phyloP scores from a whole-genome alignment of 1,140 invertebrate genomes.

The Triops cancriformis region DNA sequence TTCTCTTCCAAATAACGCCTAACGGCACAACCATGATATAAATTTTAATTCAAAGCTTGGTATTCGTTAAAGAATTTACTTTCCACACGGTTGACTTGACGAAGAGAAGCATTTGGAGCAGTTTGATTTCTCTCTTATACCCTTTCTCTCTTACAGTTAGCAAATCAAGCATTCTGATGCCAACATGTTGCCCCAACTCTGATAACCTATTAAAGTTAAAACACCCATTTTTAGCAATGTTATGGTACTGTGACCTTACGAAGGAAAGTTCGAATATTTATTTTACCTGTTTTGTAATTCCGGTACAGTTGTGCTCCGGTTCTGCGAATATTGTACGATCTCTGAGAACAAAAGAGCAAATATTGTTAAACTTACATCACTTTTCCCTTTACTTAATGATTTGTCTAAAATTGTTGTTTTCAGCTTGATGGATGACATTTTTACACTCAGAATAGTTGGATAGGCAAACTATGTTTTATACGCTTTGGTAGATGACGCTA shows the following conservation, averaged over 20 bases:
- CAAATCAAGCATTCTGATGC: constrained; percentile 82
- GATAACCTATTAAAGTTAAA: constrained; percentile 57
- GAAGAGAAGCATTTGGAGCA: constrained; percentile 90
- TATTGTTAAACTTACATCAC: constrained; percentile 82
- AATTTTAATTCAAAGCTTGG: constrained; percentile 25
- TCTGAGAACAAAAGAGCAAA: constrained; percentile 95
- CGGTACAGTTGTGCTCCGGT: constrained; percentile 84
- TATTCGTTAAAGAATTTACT: constrained; percentile 42
- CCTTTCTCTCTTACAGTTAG: constrained; percentile 87
- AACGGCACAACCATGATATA: constrained; percentile 35
- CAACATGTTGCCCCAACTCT: constrained; percentile 90
- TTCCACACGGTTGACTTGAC: constrained; percentile 97
- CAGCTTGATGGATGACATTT: constrained; percentile 25
- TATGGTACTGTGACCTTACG: not conserved
- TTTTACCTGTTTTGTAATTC: constrained; percentile 86
- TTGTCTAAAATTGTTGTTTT: constrained; percentile 83
- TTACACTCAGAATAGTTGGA: not conserved
- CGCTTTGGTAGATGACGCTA: no score
- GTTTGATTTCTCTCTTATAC: constrained; percentile 89
- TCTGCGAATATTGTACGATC: constrained; percentile 96
- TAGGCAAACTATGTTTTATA: no score
- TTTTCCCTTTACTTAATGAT: constrained; percentile 82
- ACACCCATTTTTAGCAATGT: constrained; percentile 17
- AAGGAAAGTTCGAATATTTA: constrained; percentile 17
- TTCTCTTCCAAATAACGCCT: constrained; percentile 92